Conservation (phyloP, 1,140 invertebrate genomes). For the Scaptomyza hsui region DNA sequence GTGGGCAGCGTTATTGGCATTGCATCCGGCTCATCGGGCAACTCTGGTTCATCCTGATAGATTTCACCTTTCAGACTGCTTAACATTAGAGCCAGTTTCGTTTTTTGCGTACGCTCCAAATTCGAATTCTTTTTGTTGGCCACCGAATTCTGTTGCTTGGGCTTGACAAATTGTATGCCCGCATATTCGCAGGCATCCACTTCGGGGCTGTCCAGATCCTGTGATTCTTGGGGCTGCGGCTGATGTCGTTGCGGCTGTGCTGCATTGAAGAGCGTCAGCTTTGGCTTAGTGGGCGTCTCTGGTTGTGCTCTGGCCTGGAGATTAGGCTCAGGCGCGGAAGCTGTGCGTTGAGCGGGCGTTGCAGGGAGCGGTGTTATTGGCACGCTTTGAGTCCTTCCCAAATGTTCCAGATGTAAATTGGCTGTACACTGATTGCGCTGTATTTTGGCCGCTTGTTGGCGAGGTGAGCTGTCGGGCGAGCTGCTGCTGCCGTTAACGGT, state of each 20-base stretch:
- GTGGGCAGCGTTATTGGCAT: no score
- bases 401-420: slow-evolving; percentile 28
- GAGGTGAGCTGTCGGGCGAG: slow-evolving; percentile 59
- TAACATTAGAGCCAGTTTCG: slow-evolving; percentile 77
- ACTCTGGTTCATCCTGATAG: slow-evolving; percentile 52
- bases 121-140: slow-evolving; percentile 46
- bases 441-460: slow-evolving; percentile 60
- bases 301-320: not conserved
- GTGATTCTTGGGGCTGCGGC: not conserved
- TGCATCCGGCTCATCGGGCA: slow-evolving; percentile 49
- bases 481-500: not conserved
- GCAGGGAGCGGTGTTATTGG: slow-evolving; percentile 47
- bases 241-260: not conserved
- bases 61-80: slow-evolving; percentile 77
- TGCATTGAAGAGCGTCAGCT: slow-evolving; percentile 77
- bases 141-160: slow-evolving; percentile 58
- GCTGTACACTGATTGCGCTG: slow-evolving; percentile 49
- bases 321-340: slow-evolving; percentile 46
- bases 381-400: slow-evolving; percentile 51
- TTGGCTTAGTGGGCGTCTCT: slow-evolving; percentile 48
- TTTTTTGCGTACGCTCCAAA: slow-evolving; percentile 77
- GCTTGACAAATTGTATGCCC: slow-evolving; percentile 79
- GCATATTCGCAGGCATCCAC: slow-evolving; percentile 68
- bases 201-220: slow-evolving; percentile 57
- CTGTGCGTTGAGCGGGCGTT: slow-evolving; percentile 37